Base-by-base conservation (phyloP, 2,113 vertebrate genomes). In the Orthonyx spaldingii region DNA sequence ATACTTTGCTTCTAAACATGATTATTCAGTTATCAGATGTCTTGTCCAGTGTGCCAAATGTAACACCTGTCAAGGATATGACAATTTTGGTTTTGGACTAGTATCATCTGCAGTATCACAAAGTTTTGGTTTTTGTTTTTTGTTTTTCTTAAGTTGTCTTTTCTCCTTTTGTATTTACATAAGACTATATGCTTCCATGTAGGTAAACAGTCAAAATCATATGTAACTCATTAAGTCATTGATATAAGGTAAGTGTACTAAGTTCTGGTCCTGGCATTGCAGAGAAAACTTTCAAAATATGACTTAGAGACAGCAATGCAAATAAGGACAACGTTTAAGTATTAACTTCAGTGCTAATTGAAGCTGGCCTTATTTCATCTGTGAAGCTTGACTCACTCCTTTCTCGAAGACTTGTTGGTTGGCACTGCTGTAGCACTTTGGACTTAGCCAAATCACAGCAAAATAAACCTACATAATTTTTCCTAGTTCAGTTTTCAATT, bases 1-100 rank as follows among this genome's bases (percentile, higher is more conserved):
- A 24, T 32, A 80, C 30, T 93, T 68, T 94, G 26, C 61, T 90
- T 33, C 88, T 72, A 59, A 97, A 75, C 91, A 97, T 96, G 78
- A 88, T 84, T 84, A 66, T 32, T 71, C 78, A 68, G 47, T 10
- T 80, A 79, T 16, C 53, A 47, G 76, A 52, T 57, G 83, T 63
- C 74, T 90, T 79, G 78, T 86, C 64, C 84, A 53, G 35, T 18
- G n/a, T 75, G 70, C 56, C 81, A 84, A 71, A 56, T n/a, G 27
- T 33, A 66, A 85, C n/a, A 78, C 87, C 92, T 96, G 95, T 86
- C 49, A 69, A 94, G 72, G 33, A 94, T 32, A 94, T 3, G 70
- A 85, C 52, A 76, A 57, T 56, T 93, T 79, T 83, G 82, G 64
- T 30, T 84, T 89, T 80, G 32, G 32, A 69, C 42, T 53, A 35